Evolutionary conservation across 2,797 vertebrate genomes (phyloP).

Genomic region (Pipistrellus pygmaeus): DNA sequence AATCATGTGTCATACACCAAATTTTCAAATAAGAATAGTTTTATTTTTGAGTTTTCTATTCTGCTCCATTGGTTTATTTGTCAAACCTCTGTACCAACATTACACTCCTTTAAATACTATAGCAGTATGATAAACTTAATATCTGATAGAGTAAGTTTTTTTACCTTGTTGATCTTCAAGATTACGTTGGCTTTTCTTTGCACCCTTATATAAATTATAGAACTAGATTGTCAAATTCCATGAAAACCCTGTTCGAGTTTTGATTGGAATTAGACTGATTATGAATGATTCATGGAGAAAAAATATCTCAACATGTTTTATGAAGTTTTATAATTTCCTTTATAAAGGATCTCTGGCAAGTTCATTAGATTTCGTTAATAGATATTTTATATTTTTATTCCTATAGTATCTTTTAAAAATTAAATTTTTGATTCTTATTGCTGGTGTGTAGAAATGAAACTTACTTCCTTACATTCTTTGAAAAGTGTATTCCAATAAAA

Average conservation of each 20-base stretch:
- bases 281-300: conserved; percentile 53
- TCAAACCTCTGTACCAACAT: background rate
- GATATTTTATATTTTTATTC: conserved; percentile 53
- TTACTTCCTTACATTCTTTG: conserved; percentile 33
- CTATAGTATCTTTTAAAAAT: background rate
- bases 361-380: conserved; percentile 66
- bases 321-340: conserved; percentile 68
- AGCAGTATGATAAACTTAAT: conserved; percentile 26
- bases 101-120: conserved; percentile 19
- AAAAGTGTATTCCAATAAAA: conserved; percentile 43
- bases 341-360: conserved; percentile 54
- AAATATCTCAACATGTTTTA: conserved; percentile 45
- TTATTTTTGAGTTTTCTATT: conserved; percentile 22
- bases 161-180: conserved; percentile 14
- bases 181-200: conserved; percentile 61
- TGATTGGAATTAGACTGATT: conserved; percentile 56
- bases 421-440: conserved; percentile 39
- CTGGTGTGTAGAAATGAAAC: conserved; percentile 40
- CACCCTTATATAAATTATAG: conserved; percentile 44
- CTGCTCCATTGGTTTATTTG: background rate
- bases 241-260: conserved; percentile 27
- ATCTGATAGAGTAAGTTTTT: conserved; percentile 52
- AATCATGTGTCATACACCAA: conserved; percentile 13
- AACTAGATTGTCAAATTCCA: conserved; percentile 40
- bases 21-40: conserved; percentile 35